phyloP scores from a whole-genome alignment of 2,888 invertebrate species.

The Tipula unca region DNA sequence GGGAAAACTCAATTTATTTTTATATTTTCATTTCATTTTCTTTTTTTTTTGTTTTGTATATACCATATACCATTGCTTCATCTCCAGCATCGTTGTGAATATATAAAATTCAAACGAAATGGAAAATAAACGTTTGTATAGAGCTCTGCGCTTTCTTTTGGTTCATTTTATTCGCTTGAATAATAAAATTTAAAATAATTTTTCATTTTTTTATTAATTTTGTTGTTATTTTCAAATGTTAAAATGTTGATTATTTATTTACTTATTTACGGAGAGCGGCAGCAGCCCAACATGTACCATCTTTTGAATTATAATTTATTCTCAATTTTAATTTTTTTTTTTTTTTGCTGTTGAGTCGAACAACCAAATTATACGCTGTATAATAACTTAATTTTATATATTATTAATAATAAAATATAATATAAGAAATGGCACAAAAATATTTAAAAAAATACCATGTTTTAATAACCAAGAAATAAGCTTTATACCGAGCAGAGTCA shows the following conservation, averaged over 20 bases:
- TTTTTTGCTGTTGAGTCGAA: not conserved
- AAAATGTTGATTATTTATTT: not conserved
- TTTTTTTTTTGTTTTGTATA: not conserved
- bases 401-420: not conserved
- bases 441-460: not conserved
- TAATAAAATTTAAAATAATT: not conserved
- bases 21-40: not conserved
- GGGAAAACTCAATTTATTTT: not conserved
- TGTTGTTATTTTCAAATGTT: not conserved
- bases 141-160: not conserved
- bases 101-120: not conserved
- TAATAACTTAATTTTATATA: not conserved
- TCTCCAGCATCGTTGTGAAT: not conserved
- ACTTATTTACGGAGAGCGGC: not conserved
- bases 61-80: not conserved
- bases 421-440: not conserved
- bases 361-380: not conserved
- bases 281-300: not conserved
- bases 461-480: too few relatives aligned
- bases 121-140: not conserved
- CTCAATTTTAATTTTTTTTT: too few relatives aligned
- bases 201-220: not conserved
- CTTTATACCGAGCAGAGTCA: not conserved
- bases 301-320: not conserved
- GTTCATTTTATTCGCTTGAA: not conserved